Evolutionary conservation across 2,888 invertebrate genomes (phyloP), one percentile per base, ranked within the genome.

Genomic region (Mesochorus sp.): DNA sequence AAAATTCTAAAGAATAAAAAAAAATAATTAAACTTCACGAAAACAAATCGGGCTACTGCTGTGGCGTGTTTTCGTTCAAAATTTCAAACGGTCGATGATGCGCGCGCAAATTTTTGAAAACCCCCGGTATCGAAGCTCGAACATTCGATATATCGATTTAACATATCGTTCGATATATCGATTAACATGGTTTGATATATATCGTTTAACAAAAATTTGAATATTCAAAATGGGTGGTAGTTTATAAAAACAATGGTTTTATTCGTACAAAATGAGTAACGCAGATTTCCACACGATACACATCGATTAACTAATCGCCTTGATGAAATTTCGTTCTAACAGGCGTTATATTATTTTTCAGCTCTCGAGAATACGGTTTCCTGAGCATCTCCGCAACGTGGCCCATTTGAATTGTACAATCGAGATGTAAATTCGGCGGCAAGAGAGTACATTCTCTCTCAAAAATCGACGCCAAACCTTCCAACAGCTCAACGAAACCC

Each of bases 401-500:
- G 12, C 96, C 96, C 75, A 98, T 93, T 89, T 98, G 98, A 73
- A 98, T 91, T 0, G 97, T 95, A 88, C 97, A 97, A 88, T 98
- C 98, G 0, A 97, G 95, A 88, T 97, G 96, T 10, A 96, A 91
- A 75, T 93, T 93, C 8, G 95, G 93, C 0, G 97, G 96, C 66
- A 98, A 91, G 68, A 96, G 92, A 0, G 95, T 94, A 85, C 97
- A 96, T 91, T 99, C 99, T 66, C 98, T 94, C 86, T 99, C 98
- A 81, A 99, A 93, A 78, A 98, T 95, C 67, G 93, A 93, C 0
- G 97, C 97, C 86, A 99, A 93, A 0, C 97, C 96, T 80, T 96
- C 96, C 17, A 99, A 92, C 28, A 98, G 92, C 85, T 98, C 97
- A 0, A 96, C 93, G 91, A 98, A 99, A 0, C 98, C 98, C 80